Base-by-base conservation (phyloP, 2,113 vertebrate species). In the Prionailurus bengalensis region DNA sequence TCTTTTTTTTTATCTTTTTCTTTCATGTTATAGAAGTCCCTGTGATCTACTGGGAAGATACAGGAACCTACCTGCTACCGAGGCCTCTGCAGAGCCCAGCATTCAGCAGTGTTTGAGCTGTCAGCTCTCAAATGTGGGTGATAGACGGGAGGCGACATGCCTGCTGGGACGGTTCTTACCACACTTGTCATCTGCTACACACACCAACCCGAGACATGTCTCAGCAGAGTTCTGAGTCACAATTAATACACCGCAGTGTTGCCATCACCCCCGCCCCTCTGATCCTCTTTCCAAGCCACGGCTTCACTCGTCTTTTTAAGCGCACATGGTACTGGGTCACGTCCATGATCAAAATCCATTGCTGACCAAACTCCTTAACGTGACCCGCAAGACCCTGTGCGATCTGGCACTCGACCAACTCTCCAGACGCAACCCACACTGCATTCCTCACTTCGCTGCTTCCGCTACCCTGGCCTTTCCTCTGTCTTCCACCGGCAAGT, bases 91-190 rank as follows among this genome's bases (percentile, higher is more conserved):
- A 63, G 95, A 97, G 90, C 39, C 91, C 91, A 94, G 89, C 78
- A 65, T 87, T 89, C 63, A 94, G 17, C 42, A 91, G 63, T 58
- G 51, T 97, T 96, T 97, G 89, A 97, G 95, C 80, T 95, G 90
- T 95, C 98, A 97, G 78, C 93, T 93, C 95, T 80, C 95, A 87
- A 93, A 87, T 95, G 94, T 94, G 97, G 80, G 91, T 94, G 65
- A 95, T 79, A 73, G 53, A 80, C 45, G 63, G 82, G 70, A 90
- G 92, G 95, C 92, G 90, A 70, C 94, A 95, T 66, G 68, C 92
- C 90, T 88, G 42, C 90, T 66, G 31, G 63, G 88, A 87, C 51
- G 45, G 94, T 96, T 92, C 91, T 96, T 84, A 63, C 82, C 86
- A 96, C 89, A 80, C 82, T 63, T 93, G 87, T 96, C 87, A 82